Base-by-base conservation (phyloP, 2,113 vertebrate species). In the Otis tarda region DNA sequence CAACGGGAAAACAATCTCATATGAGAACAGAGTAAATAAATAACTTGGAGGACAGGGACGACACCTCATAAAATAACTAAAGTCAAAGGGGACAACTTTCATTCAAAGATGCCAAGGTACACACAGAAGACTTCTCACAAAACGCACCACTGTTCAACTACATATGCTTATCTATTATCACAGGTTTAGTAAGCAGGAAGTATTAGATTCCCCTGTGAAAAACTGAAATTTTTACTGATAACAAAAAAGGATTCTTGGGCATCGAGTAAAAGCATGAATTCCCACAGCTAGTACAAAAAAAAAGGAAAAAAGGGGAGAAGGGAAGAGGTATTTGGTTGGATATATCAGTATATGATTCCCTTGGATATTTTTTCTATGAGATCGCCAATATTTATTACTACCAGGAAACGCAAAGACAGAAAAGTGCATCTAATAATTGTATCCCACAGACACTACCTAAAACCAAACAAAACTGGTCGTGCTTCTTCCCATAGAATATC, bases 181-280 rank as follows among this genome's bases (percentile, higher is more conserved):
- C 71, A 93, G 85, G 85, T 93, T 88, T 89, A 86, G 76, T 23
- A 61, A 88, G 83, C 86, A 95, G 76, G 75, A 96, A 93, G 92
- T 55, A 81, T 12, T n/a, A 70, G 83, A 96, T 69, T 90, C 83
- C 88, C 63, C 63, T 37, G 83, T 73, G 91, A 94, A 91, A 82
- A 65, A 82, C 74, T 82, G 75, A 64, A 94, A 87, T 71, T 74
- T 94, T 81, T 92, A 95, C 80, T 87, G 91, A 89, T 89, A 83
- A 93, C 31, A 83, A 68, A 74, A 73, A 83, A 78, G 23, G 89
- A 91, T 96, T 95, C 52, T 78, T 63, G 86, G 22, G 47, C 74
- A 85, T 27, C 49, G 50, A 93, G 50, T 45, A 56, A 74, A 94
- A 83, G 61, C 6, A 4, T 10, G 21, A 83, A 90, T 83, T 95